Evolutionary conservation across 2,888 invertebrate genomes (phyloP).

Genomic region (Cantharis nigra): DNA sequence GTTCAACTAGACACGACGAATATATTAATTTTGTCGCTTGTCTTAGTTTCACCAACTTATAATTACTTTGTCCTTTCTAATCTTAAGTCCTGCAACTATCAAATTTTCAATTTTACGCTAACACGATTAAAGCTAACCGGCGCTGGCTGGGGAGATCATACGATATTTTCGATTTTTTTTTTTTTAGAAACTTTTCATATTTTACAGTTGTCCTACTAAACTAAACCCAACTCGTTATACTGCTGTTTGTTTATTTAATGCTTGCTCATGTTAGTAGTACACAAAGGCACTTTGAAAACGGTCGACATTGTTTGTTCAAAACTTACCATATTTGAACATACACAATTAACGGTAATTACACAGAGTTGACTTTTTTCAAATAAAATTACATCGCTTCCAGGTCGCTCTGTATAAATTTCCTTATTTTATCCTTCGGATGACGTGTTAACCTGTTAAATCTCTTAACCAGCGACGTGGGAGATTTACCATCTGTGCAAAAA

Average conservation of each 20-base stretch:
- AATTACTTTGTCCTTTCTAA: constrained; percentile 9
- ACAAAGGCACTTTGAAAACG: constrained; percentile 1
- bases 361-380: background rate
- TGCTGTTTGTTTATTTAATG: background rate
- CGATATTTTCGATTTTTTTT: background rate
- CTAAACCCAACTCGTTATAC: background rate
- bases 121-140: background rate
- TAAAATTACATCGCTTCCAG: background rate
- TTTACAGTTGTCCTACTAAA: background rate
- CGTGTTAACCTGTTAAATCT: too few species aligned
- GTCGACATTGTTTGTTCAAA: background rate
- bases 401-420: background rate
- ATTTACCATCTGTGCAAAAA: too few species aligned
- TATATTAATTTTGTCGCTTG: constrained; percentile 23
- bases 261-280: background rate
- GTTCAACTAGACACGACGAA: constrained; percentile 16
- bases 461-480: too few species aligned
- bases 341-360: background rate
- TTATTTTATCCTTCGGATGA: background rate
- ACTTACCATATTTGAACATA: background rate
- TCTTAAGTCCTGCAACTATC: background rate
- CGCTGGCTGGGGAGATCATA: background rate
- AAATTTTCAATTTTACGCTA: background rate
- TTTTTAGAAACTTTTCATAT: background rate
- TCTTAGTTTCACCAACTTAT: constrained; percentile 19